A percentile compares a stretch with the other conserved stretches of the same genome.
phyloP scores from a whole-genome alignment of 2,888 invertebrate genomes.

The Belgica antarctica region DNA sequence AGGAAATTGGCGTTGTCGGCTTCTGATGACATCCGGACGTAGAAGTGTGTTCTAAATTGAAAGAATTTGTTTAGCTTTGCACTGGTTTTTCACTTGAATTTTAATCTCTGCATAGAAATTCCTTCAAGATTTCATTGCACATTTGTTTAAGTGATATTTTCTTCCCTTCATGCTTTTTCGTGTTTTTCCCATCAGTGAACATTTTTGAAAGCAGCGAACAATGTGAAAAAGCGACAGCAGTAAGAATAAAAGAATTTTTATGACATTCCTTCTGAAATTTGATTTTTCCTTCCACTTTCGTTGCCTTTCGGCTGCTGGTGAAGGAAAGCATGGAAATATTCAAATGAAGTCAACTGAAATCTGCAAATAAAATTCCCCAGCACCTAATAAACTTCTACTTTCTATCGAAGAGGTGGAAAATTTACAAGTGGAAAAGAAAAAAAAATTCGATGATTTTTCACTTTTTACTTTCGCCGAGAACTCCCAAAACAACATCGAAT shows the following conservation, averaged over 20 bases:
- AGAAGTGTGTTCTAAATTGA: too few relatives aligned
- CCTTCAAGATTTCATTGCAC: slow-evolving; percentile 30
- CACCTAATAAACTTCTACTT: slow-evolving; percentile 34
- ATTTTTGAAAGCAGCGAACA: background rate
- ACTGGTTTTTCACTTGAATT: too few relatives aligned
- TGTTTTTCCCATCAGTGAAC: background rate
- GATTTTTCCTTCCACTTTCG: slow-evolving; percentile 17
- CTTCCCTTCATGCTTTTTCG: background rate
- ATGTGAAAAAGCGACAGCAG: slow-evolving; percentile 2
- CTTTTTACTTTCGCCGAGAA: background rate
- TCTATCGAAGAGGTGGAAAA: slow-evolving; percentile 13
- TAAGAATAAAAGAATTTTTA: slow-evolving; percentile 42
- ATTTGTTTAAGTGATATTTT: slow-evolving; percentile 36
- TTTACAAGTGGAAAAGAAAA: background rate
- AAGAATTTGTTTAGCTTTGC: too few relatives aligned
- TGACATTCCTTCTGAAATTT: slow-evolving; percentile 37
- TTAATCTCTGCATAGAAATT: too few relatives aligned
- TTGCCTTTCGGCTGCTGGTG: background rate
- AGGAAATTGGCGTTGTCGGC: slow-evolving; percentile 2
- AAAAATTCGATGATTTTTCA: background rate
- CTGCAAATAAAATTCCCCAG: background rate
- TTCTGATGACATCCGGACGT: too few relatives aligned
- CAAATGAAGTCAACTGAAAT: slow-evolving; percentile 35
- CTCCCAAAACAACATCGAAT: background rate
- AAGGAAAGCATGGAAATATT: background rate